A percentile compares a stretch with the other conserved stretches of the same genome.
Evolutionary conservation across 2,797 vertebrate species (phyloP).

Genomic region (Xenops minutus): DNA sequence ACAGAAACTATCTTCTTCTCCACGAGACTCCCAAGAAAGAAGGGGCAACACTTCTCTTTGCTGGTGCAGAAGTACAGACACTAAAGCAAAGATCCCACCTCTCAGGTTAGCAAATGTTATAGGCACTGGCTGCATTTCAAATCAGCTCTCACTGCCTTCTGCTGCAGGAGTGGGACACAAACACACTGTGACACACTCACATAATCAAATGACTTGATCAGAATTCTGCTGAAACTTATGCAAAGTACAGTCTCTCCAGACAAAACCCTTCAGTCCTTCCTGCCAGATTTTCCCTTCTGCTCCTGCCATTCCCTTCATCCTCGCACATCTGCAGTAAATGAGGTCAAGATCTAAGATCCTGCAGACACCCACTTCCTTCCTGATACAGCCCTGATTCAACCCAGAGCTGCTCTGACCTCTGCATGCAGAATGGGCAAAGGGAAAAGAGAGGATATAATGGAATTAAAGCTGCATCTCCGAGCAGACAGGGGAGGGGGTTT

Average conservation of each 20-base stretch:
- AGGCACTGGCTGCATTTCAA: neutral
- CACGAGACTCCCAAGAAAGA: neutral
- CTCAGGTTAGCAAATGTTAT: neutral
- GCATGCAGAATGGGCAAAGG: neutral
- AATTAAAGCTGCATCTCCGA: neutral
- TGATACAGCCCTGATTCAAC: neutral
- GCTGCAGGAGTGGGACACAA: neutral
- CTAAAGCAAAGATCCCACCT: neutral
- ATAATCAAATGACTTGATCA: neutral
- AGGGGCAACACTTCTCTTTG: neutral
- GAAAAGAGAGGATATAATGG: neutral
- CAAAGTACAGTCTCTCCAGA: neutral
- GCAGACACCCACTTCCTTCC: slow-evolving; percentile 50
- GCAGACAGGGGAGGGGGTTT: neutral
- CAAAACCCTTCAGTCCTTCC: neutral
- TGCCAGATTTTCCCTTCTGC: neutral
- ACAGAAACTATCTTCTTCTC: neutral
- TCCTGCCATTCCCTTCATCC: neutral
- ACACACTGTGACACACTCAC: neutral
- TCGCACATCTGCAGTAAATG: slow-evolving; percentile 47
- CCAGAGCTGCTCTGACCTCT: neutral
- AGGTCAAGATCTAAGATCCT: slow-evolving; percentile 47
- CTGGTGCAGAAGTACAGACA: neutral
- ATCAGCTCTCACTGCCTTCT: neutral
- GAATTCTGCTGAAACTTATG: neutral